Percentiles rank a stretch among this genome's conserved stretches.
Conservation (phyloP, 2,113 vertebrate genomes). For the Montifringilla adamsi region DNA sequence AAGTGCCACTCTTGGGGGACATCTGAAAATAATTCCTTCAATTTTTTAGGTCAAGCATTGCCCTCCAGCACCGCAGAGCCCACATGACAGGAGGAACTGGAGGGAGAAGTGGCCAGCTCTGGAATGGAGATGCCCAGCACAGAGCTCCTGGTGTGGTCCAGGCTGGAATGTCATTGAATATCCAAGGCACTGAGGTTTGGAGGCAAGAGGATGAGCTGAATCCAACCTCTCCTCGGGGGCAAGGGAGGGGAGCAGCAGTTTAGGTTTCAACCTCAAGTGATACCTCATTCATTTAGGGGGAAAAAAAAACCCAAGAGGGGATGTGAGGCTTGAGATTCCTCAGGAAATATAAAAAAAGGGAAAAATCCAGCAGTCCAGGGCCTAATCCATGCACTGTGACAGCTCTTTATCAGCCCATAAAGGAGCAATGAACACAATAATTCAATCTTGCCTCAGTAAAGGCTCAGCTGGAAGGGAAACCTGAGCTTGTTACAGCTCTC, state of each 20-base stretch:
- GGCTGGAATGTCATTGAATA: conserved; percentile 34
- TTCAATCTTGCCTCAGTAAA: background rate
- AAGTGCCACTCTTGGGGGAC: conserved; percentile 46
- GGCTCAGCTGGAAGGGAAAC: background rate
- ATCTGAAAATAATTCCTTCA: conserved; percentile 56
- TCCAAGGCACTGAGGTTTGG: background rate
- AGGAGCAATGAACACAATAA: background rate
- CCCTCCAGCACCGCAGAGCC: conserved; percentile 36
- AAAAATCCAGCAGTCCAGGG: background rate
- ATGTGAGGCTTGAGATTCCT: no score
- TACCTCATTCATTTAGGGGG: conserved; percentile 23
- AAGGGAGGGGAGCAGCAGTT: conserved; percentile 31
- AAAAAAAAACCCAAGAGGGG: background rate
- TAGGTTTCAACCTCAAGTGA: conserved; percentile 29
- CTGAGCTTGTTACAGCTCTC: background rate
- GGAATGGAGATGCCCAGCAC: background rate
- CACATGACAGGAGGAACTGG: background rate
- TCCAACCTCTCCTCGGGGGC: conserved; percentile 1
- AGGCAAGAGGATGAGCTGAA: conserved; percentile 1
- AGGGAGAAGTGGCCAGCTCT: background rate
- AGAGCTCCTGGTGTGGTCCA: conserved; percentile 48
- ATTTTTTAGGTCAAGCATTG: conserved; percentile 52
- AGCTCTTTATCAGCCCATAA: background rate
- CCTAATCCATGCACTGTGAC: background rate
- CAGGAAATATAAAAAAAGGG: no score